Conservation (phyloP, 2,113 vertebrate genomes). For the Pteruthius melanotis region DNA sequence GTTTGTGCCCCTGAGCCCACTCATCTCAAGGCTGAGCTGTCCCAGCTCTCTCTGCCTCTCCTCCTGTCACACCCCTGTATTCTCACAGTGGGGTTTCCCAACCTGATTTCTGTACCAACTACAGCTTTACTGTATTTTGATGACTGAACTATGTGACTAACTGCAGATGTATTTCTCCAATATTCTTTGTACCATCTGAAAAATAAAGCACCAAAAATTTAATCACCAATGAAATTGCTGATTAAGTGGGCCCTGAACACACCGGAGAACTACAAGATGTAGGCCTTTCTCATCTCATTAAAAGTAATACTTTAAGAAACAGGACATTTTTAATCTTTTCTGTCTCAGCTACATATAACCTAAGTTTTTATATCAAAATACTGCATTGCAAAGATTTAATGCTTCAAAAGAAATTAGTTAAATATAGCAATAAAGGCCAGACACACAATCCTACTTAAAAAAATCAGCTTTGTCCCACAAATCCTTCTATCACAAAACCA, state of each 20-base stretch:
- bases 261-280: background rate
- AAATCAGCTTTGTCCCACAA: constrained; percentile 17
- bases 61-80: accelerated
- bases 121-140: background rate
- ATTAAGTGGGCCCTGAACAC: background rate
- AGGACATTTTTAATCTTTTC: background rate
- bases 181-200: background rate
- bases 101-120: background rate
- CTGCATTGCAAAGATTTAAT: background rate
- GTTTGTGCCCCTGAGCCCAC: background rate
- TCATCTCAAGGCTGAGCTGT: background rate
- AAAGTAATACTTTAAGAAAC: background rate
- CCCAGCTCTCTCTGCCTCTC: background rate
- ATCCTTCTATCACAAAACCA: background rate
- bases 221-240: background rate
- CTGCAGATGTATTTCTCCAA: background rate
- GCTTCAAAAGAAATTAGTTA: background rate
- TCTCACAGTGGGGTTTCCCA: background rate
- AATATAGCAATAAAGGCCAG: background rate
- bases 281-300: background rate
- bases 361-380: background rate
- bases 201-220: background rate
- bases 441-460: background rate
- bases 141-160: background rate
- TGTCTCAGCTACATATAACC: background rate